These are phyloP conservation scores for Apamea crenata DNA, from an alignment of 2,888 invertebrate species.

Conservation along the genomic window DNA sequence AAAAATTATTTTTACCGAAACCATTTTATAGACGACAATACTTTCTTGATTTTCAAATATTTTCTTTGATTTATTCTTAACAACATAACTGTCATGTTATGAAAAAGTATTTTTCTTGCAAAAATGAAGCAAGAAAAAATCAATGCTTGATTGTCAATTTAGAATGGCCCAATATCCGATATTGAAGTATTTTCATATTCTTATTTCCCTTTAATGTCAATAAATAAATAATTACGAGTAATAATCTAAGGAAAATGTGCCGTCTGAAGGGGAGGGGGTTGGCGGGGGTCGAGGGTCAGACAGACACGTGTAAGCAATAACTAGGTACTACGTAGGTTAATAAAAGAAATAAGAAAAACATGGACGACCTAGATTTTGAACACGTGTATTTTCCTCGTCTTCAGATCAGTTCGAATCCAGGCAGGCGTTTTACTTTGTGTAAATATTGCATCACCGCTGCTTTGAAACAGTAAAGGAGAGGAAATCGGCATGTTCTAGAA, in stretches of 20 bases:
- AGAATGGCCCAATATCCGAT: background rate
- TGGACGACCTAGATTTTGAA: constrained; percentile 16
- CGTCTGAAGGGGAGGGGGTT: background rate
- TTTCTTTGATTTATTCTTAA: background rate
- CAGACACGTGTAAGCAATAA: constrained; percentile 44
- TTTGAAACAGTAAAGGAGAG: no score
- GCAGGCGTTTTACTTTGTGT: no score
- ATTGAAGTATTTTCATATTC: background rate
- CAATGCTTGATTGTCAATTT: background rate
- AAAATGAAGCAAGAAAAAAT: background rate
- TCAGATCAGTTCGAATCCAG: background rate
- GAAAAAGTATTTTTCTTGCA: background rate
- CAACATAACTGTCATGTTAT: background rate
- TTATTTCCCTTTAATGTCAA: background rate
- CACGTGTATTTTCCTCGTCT: constrained; percentile 1
- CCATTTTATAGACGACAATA: background rate
- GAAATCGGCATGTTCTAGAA: no score
- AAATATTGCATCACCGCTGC: no score
- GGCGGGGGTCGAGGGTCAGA: background rate
- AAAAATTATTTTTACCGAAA: no score
- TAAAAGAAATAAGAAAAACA: constrained; percentile 30
- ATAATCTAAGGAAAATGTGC: constrained; percentile 13
- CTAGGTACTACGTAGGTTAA: constrained; percentile 15
- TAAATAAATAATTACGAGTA: background rate
- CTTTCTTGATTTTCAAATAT: background rate